Base-by-base conservation (phyloP, 2,888 invertebrate genomes). In the Agrotis segetum region DNA sequence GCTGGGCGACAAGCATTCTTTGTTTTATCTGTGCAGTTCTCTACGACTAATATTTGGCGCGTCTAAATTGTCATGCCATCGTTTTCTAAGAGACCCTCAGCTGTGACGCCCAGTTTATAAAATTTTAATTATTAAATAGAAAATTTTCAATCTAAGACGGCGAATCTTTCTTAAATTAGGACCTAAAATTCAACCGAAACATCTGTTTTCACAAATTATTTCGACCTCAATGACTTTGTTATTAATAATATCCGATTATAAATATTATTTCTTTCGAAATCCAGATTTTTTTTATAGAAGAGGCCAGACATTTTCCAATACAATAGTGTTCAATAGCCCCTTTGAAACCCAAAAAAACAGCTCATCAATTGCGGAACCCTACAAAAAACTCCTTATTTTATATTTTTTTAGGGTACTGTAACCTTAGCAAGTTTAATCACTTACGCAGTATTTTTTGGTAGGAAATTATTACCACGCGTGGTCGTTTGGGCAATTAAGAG, bases 401-500 rank as follows among this genome's bases (percentile, higher is more conserved):
- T 16, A 64, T 67, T 52, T 62, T 68, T 71, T 65, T 9, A 21
- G 34, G 64, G 44, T 46, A 44, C 24, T 19, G 13, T 13, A 60
- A 64, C 58, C 64, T 55, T 46, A 46, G 44, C 52, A 63, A 62
- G 63, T 59, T 53, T 71, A 66, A 78, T 74, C 70, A 70, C 63
- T 50, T 63, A 64, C 64, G 69, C 60, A 58, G 79, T 74, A 71
- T 75, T 77, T 82, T 85, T 80, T 68, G 52, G 67, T 44, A 63
- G 58, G 59, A 73, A 79, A 66, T 72, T 68, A 82, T 82, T 82
- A 77, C 67, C 74, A 72, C 77, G 71, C 80, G 66, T 83, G 78
- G 74, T 76, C 83, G 74, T 79, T 75, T 76, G 65, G 71, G 73
- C 70, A 85, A 83, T 84, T 84, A 84, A 83, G 85, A 74, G 67